Evolutionary conservation across 2,888 invertebrate genomes (phyloP).

Genomic region (Rhogogaster chlorosoma): DNA sequence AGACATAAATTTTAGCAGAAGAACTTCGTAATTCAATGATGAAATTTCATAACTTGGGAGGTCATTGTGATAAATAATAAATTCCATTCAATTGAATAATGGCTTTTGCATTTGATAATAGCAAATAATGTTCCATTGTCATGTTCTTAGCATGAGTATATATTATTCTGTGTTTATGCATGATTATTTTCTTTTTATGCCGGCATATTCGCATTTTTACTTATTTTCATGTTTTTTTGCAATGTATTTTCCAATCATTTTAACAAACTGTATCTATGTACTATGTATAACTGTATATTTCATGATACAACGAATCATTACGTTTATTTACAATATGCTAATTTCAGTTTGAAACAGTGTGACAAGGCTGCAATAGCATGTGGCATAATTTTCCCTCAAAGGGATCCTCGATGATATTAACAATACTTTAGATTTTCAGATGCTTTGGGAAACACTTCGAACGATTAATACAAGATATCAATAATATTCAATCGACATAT

Average conservation of each 20-base stretch:
- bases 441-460: background rate
- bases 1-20: background rate
- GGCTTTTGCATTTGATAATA: background rate
- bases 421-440: background rate
- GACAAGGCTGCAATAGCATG: background rate
- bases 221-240: constrained; percentile 29
- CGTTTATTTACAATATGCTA: background rate
- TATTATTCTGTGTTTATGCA: constrained; percentile 71
- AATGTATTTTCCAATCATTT: constrained; percentile 56
- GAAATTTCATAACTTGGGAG: background rate
- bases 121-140: background rate
- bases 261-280: background rate
- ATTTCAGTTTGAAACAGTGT: background rate
- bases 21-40: background rate
- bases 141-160: constrained; percentile 53
- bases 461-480: background rate
- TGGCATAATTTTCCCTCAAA: background rate
- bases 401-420: background rate
- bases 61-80: background rate
- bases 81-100: background rate
- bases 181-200: constrained; percentile 72
- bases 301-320: background rate
- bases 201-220: constrained; percentile 74
- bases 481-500: background rate
- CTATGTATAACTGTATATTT: background rate